Base-by-base conservation (phyloP, 2,888 invertebrate species). In the Dysmachus trigonus region DNA sequence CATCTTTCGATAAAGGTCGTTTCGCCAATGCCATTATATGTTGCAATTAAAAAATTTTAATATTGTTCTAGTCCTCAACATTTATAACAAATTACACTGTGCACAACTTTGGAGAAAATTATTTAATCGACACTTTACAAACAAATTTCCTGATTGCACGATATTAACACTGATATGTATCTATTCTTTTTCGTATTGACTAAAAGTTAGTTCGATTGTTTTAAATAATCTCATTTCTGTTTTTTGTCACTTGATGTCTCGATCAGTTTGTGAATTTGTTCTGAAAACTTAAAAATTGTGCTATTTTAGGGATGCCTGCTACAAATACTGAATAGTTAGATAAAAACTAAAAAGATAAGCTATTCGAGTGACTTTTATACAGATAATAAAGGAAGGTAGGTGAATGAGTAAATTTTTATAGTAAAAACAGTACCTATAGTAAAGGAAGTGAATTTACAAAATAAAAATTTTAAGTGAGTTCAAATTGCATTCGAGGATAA, bases 1-100 rank as follows among this genome's bases (percentile, higher is more conserved):
- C 82, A 88, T 92, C 92, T 90, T 91, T 92, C 88, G 91, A 89
- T 76, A 92, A 89, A 86, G 92, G 92, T 88, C 92, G 90, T 89
- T 92, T 92, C 31, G 92, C 90, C 88, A 92, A 88, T 88, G 92
- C 92, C 92, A 92, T 92, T 86, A 89, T 89, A 88, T 88, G 88
- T 53, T 5, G 6, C 15, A n/a, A 62, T 88, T 87, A 86, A 87
- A 18, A 8, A 33, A 33, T 6, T 62, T 5, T 27, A 4, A 4
- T 31, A 13, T 18, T 31, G 33, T 30, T 81, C 47, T 77, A 53
- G 62, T 47, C 35, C 53, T 53, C 81, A 53, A 35, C 81, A 81
- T 81, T 81, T 62, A 81, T 81, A 31, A 38, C 22, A 53, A 53
- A 53, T 22, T 62, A 7, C 81, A 81, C 81, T 53, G n/a, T 13